Conservation (phyloP, 2,888 invertebrate genomes). For the Drosophila picticornis region DNA sequence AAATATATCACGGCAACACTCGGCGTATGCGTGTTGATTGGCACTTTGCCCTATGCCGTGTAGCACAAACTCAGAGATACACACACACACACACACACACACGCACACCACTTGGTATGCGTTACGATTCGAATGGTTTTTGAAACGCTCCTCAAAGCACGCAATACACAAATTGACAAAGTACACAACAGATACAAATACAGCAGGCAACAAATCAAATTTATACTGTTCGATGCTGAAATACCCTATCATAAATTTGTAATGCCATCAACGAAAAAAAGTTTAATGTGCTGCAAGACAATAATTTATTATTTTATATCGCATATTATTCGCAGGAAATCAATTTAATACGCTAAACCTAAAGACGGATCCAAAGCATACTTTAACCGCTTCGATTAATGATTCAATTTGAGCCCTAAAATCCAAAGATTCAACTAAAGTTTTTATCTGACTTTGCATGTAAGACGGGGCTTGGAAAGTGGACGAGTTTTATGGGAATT, state of each 20-base stretch:
- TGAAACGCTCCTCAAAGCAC: conserved; percentile 44
- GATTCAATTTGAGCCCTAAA: neutral
- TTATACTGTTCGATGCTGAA: neutral
- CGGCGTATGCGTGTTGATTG: conserved; percentile 72
- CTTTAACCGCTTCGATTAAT: neutral
- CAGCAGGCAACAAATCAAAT: conserved; percentile 4
- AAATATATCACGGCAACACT: conserved; percentile 49
- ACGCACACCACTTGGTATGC: neutral
- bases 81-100: neutral
- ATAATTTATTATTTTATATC: neutral
- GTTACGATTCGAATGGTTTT: conserved; percentile 40
- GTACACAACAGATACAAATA: conserved; percentile 33
- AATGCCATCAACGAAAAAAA: neutral
- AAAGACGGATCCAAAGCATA: neutral
- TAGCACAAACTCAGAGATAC: neutral
- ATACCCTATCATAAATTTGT: conserved; percentile 6
- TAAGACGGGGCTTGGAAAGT: fast-evolving
- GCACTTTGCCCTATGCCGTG: conserved; percentile 33
- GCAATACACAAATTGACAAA: conserved; percentile 54
- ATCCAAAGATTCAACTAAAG: neutral
- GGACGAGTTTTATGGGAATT: neutral
- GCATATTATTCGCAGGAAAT: neutral
- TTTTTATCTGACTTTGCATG: neutral
- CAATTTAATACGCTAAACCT: neutral
- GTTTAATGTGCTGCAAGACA: neutral